These are phyloP conservation scores for Oostethus manadensis DNA, from an alignment of 2,113 vertebrate species.

Conservation along the genomic window DNA sequence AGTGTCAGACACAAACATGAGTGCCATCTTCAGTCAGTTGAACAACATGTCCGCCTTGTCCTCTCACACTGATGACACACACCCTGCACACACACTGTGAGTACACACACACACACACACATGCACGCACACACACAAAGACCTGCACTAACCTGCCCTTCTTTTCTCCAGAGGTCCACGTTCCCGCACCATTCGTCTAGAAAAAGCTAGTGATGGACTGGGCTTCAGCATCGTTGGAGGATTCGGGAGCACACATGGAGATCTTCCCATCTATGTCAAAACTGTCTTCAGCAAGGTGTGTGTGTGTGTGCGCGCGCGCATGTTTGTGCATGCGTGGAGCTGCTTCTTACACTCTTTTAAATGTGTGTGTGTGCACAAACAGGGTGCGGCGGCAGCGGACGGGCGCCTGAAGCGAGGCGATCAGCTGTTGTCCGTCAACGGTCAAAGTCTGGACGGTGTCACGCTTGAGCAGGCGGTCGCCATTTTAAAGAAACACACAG, in stretches of 20 bases:
- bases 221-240: constrained; percentile 97
- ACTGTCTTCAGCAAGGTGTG: constrained; percentile 93
- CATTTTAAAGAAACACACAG: constrained; percentile 84
- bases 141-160: neutral
- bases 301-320: neutral
- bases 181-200: constrained; percentile 83
- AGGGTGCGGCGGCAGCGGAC: constrained; percentile 89
- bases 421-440: constrained; percentile 86
- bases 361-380: constrained; percentile 35
- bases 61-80: constrained; percentile 66
- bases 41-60: constrained; percentile 76
- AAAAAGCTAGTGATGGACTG: constrained; percentile 91
- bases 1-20: constrained; percentile 91
- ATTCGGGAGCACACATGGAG: constrained; percentile 91
- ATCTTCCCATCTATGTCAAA: constrained; percentile 97
- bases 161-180: constrained; percentile 76
- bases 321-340: neutral
- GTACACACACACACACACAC: constrained; percentile 43
- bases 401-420: constrained; percentile 86
- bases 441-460: constrained; percentile 82
- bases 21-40: constrained; percentile 85
- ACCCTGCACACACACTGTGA: constrained; percentile 79
- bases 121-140: constrained; percentile 4
- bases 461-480: constrained; percentile 90
- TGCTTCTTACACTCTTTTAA: too few species aligned